Base-by-base conservation (phyloP, 2,113 vertebrate species). In the Scortum barcoo region DNA sequence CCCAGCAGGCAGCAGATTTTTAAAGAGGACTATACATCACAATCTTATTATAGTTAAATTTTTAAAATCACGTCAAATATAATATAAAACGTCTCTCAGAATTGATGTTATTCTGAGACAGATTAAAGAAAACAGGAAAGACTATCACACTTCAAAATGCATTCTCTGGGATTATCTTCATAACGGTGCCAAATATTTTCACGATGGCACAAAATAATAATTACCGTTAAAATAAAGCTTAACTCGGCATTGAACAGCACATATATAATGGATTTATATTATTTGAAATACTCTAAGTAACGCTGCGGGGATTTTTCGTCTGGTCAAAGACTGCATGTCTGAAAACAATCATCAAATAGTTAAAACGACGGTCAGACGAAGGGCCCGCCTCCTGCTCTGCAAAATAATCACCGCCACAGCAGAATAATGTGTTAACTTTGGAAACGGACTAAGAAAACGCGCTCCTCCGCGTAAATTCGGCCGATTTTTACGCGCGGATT, bases 331-430 rank as follows among this genome's bases (percentile, higher is more conserved):
- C 7, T 60, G 24, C 1, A 5, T 19, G 42, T 60, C 61, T 82
- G 42, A 42, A 78, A 88, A 81, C 80, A 73, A 76, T 68, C 76
- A 70, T 65, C 30, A 87, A 86, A 91, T 5, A 88, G 87, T 93
- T 89, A 87, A 88, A 83, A 20, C 11, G 13, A 70, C 48, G 61
- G 24, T 33, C 62, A 69, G 28, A 42, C 19, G 28, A 13, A 46
- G 36, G 78, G 80, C 87, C 90, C 82, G 69, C 84, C 82, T 92
- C 86, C 88, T 85, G 71, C 83, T 85, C 0, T 72, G 75, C 57
- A 30, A 71, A 84, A 88, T 66, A 73, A 79, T 13, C 46, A 57
- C 16, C 57, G n/a, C 10, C 76, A 68, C 48, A 60, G 30, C 61
- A 78, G 10, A 81, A 80, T 72, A 22, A 28, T 8, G 5, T 5